Conservation (phyloP, 2,888 invertebrate genomes). For the Masnerella sp. region DNA sequence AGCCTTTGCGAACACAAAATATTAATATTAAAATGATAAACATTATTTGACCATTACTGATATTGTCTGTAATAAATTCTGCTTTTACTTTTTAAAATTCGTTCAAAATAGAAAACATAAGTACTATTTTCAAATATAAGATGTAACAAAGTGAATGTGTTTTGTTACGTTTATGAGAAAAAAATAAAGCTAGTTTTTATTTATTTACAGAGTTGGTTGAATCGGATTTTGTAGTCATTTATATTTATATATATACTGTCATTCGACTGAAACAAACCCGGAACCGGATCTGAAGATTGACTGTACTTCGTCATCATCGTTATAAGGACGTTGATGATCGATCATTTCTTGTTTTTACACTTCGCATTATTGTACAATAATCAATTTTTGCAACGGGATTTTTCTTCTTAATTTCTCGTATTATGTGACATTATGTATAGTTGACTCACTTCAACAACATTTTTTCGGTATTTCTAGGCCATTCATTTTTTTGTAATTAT, state of each 20-base stretch:
- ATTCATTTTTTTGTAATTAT: slow-evolving; percentile 1
- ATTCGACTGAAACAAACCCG: slow-evolving; percentile 49
- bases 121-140: too few species aligned
- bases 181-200: too few species aligned
- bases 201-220: too few species aligned
- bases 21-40: too few species aligned
- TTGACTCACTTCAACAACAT: slow-evolving; percentile 16
- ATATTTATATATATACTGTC: slow-evolving; percentile 8
- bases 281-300: slow-evolving; percentile 66
- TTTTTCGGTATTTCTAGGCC: slow-evolving; percentile 8
- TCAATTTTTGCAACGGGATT: slow-evolving; percentile 40
- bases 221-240: too few species aligned
- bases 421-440: slow-evolving; percentile 10
- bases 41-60: too few species aligned
- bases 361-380: slow-evolving; percentile 29
- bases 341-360: slow-evolving; percentile 51
- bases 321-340: slow-evolving; percentile 48
- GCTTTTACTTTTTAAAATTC: too few species aligned
- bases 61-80: too few species aligned
- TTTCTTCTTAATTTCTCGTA: slow-evolving; percentile 23
- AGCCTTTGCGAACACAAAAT: too few species aligned
- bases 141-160: too few species aligned
- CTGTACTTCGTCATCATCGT: slow-evolving; percentile 50
- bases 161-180: too few species aligned
- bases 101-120: too few species aligned